Evolutionary conservation across 2,113 vertebrate species (phyloP).

Genomic region (Rhadina sibilatrix): DNA sequence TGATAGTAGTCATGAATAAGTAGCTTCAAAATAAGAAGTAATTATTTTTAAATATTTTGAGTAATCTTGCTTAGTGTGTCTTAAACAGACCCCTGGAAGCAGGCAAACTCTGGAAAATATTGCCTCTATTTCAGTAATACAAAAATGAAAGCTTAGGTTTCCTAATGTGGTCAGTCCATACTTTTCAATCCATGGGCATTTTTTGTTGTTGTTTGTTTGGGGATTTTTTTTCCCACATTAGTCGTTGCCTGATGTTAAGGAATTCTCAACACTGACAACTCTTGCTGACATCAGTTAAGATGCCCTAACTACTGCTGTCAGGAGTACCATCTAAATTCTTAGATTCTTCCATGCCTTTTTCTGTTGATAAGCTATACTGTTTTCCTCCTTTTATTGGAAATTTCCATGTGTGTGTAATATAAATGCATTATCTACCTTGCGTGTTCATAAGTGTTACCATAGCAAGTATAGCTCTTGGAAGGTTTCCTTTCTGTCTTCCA

Average conservation of each 20-base stretch:
- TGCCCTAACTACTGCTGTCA: background rate
- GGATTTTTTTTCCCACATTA: background rate
- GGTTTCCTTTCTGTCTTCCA: background rate
- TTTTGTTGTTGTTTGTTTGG: accelerated
- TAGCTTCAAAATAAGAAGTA: background rate
- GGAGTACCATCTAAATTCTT: background rate
- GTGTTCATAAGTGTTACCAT: background rate
- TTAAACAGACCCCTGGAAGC: background rate
- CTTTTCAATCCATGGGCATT: background rate
- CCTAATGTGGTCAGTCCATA: background rate
- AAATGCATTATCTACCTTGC: background rate
- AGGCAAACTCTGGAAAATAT: background rate
- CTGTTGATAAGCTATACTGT: background rate
- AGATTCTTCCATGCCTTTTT: background rate
- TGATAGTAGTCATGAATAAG: background rate
- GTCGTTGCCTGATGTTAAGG: background rate
- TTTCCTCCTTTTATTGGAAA: background rate
- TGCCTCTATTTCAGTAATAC: background rate
- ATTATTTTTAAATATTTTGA: background rate
- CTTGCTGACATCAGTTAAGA: background rate
- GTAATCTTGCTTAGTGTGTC: background rate
- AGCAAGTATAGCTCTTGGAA: background rate
- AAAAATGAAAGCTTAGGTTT: background rate
- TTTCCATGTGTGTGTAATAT: background rate
- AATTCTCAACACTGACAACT: background rate